phyloP scores from a whole-genome alignment of 2,888 invertebrate species.

The Drosophila kokeensis region DNA sequence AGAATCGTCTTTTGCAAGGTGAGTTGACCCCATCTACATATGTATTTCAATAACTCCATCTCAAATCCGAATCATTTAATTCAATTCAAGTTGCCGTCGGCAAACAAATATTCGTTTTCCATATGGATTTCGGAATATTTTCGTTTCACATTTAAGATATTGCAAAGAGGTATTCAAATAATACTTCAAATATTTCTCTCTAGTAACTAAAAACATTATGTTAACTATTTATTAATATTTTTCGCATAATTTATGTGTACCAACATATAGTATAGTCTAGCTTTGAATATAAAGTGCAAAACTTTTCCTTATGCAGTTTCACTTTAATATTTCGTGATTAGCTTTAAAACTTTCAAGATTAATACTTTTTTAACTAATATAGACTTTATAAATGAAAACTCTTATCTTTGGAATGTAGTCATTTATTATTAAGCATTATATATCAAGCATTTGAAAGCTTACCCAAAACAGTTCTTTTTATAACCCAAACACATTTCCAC shows the following conservation, averaged over 20 bases:
- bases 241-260: not conserved
- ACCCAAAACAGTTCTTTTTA: not conserved
- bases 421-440: slow-evolving; percentile 1
- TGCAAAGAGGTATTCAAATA: not conserved
- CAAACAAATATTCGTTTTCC: not conserved
- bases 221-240: not conserved
- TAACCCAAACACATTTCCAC: not conserved
- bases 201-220: not conserved
- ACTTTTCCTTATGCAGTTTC: not conserved
- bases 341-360: not conserved
- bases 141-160: not conserved
- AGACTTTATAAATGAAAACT: not conserved
- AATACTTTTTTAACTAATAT: not conserved
- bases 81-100: slow-evolving; percentile 53
- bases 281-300: not conserved
- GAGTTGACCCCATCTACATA: slow-evolving; percentile 34
- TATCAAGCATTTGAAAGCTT: not conserved
- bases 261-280: not conserved
- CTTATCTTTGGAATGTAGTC: not conserved
- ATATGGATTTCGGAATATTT: not conserved
- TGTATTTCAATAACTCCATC: not conserved
- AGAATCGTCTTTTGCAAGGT: slow-evolving; percentile 94
- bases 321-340: not conserved
- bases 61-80: not conserved
- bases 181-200: not conserved